Percentiles rank a stretch among this genome's conserved stretches.
Conservation (phyloP, 2,113 vertebrate genomes). For the Trogon melanurus region DNA sequence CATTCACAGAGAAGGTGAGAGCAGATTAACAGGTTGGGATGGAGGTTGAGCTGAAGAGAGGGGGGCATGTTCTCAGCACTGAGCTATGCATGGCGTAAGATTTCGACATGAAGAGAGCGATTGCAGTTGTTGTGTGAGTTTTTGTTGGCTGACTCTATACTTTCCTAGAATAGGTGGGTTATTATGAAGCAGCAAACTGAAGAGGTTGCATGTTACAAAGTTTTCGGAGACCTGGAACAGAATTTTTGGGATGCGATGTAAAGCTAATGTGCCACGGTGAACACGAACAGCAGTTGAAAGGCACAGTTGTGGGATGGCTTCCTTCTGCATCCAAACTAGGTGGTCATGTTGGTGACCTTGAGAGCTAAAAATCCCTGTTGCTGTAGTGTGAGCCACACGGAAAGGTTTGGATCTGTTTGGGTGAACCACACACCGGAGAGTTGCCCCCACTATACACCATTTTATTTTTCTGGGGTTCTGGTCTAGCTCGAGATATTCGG, state of each 20-base stretch:
- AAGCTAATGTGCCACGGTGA: not conserved
- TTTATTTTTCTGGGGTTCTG: not conserved
- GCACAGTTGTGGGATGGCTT: not conserved
- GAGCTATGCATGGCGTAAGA: not conserved
- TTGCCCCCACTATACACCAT: not conserved
- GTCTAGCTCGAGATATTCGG: not conserved
- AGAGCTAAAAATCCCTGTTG: not conserved
- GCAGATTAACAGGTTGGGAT: not conserved
- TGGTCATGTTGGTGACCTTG: not conserved
- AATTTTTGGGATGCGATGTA: not conserved
- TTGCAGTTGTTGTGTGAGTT: not conserved
- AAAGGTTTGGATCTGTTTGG: not conserved
- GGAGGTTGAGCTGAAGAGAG: not conserved
- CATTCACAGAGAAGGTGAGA: not conserved
- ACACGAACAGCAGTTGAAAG: not conserved
- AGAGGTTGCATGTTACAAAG: not conserved
- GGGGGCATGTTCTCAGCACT: not conserved
- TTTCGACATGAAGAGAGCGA: not conserved
- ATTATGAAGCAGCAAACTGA: not conserved
- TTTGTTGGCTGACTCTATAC: not conserved
- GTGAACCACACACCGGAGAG: not conserved
- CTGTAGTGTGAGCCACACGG: not conserved
- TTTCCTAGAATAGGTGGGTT: constrained; percentile 8
- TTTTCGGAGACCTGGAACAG: not conserved
- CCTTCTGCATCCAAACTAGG: not conserved